Conservation (phyloP, 2,113 vertebrate genomes). For the Myotis yumanensis region DNA sequence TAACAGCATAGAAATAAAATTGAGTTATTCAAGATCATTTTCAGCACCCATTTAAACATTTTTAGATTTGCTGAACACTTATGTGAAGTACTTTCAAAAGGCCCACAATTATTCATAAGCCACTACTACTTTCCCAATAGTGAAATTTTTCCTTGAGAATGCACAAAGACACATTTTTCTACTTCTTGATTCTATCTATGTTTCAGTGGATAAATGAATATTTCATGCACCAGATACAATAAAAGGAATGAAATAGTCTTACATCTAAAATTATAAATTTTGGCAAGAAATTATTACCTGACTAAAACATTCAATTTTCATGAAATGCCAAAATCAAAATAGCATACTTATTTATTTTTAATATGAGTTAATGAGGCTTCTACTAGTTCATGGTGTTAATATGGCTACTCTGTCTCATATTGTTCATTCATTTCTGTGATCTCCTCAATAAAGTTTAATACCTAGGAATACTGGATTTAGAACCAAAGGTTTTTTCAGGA, state of each 20-base stretch:
- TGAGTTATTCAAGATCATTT: not conserved
- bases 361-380: not conserved
- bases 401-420: not conserved
- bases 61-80: not conserved
- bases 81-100: not conserved
- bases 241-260: constrained; percentile 24
- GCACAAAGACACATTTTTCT: not conserved
- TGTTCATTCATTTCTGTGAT: not conserved
- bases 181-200: not conserved
- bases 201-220: constrained; percentile 33
- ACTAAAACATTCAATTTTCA: not conserved
- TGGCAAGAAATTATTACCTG: not conserved
- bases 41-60: not conserved
- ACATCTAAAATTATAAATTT: not conserved
- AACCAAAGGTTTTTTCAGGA: not conserved
- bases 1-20: not conserved
- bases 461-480: not conserved
- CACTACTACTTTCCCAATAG: not conserved
- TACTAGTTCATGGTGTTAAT: not conserved
- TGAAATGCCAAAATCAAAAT: not conserved
- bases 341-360: not conserved
- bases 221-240: not conserved
- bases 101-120: not conserved
- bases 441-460: not conserved
- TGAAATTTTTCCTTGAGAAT: not conserved